Conservation (phyloP, 2,113 vertebrate species). For the Camelus dromedarius region DNA sequence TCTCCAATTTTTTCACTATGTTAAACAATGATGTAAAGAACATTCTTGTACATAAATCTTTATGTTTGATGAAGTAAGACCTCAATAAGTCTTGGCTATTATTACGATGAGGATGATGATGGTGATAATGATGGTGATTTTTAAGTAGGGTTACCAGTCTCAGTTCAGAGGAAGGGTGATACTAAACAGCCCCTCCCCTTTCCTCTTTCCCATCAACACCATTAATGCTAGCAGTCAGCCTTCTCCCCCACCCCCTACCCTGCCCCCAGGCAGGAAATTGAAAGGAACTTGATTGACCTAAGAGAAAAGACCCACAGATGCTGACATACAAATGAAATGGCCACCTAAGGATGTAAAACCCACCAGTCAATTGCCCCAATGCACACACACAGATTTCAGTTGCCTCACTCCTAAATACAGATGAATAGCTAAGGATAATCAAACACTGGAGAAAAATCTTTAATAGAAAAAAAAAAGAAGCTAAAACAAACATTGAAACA, state of each 20-base stretch:
- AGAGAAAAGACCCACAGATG: background rate
- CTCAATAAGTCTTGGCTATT: conserved; percentile 30
- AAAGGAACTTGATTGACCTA: background rate
- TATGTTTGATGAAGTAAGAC: background rate
- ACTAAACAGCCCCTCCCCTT: background rate
- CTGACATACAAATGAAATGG: conserved; percentile 5
- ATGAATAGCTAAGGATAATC: conserved; percentile 1
- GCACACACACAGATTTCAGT: background rate
- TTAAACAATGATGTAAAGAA: background rate
- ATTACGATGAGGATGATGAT: background rate
- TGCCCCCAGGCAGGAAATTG: background rate
- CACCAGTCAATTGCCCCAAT: background rate
- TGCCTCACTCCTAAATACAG: background rate
- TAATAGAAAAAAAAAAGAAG: background rate
- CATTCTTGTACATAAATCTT: background rate
- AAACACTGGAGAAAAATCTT: background rate
- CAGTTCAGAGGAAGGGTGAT: background rate
- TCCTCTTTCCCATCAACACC: background rate
- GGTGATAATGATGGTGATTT: conserved; percentile 22
- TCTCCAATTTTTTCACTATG: background rate
- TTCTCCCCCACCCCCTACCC: background rate
- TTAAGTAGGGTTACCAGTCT: background rate
- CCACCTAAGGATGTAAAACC: background rate
- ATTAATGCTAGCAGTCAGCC: background rate
- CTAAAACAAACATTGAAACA: conserved; percentile 5